Base-by-base conservation (phyloP, 1,140 invertebrate genomes). In the Scaptodrosophila lebanonensis region DNA sequence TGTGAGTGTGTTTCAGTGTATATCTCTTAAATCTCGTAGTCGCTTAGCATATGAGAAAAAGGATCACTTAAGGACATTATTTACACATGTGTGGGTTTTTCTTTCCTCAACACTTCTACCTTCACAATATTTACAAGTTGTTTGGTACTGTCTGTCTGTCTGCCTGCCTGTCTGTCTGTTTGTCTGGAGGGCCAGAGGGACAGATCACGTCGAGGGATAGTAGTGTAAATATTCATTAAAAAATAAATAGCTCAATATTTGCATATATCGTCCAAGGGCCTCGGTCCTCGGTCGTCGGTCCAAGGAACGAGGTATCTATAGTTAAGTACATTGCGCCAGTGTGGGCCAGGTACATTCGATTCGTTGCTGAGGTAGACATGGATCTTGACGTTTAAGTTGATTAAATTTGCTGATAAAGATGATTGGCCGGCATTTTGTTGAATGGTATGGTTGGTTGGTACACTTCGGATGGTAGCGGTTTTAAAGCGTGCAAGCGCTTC, bases 401-500 rank as follows among this genome's bases (percentile, higher is more conserved):
- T 5, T 8, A 7, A 29, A 27, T 13, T 45, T 27, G 25, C 11
- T 25, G 18, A n/a, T 13, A 25, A 25, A 25, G 45, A 49, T 18
- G 50, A 33, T 65, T 72, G 64, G 73, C 52, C 65, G 68, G 68
- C 72, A 66, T 62, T 62, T 25, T 33, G 12, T 60, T 49, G 45
- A 13, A 40, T 39, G 27, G 16, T 15, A 39, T 40, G 18, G 33
- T 9, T 39, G 38, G 22, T 8, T 30, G 12, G 5, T 39, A 30
- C 51, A 15, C 30, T 47, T 43, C 22, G 17, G 43, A 25, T 30
- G 40, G 44, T 42, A 27, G 66, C 61, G 50, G 17, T 53, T 62
- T 83, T 83, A 77, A 61, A 63, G 77, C 79, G 77, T 73, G 77
- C 79, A 77, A 83, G 68, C 77, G 68, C 79, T 64, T 83, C 66